phyloP scores from a whole-genome alignment of 2,888 invertebrate genomes.

The Nysson spinosus region DNA sequence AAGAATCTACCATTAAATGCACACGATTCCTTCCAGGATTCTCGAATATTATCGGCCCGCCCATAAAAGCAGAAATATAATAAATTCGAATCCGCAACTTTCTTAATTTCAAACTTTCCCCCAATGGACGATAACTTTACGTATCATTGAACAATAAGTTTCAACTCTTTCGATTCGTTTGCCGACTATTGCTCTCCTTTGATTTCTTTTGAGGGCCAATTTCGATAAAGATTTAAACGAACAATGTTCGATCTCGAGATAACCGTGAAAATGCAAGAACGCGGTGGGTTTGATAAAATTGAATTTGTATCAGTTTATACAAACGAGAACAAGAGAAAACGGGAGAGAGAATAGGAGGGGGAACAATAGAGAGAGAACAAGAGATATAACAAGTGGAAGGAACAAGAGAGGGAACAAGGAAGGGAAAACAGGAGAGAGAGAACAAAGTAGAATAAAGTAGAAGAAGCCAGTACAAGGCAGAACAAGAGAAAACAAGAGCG shows the following conservation, averaged over 20 bases:
- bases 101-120: slow-evolving; percentile 47
- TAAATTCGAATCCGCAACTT: slow-evolving; percentile 51
- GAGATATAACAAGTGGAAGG: too few relatives aligned
- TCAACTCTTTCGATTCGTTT: slow-evolving; percentile 40
- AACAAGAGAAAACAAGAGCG: too few relatives aligned
- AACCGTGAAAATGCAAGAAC: neutral
- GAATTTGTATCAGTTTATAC: too few relatives aligned
- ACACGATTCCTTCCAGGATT: too few relatives aligned
- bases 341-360: too few relatives aligned
- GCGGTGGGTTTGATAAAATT: too few relatives aligned
- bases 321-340: too few relatives aligned
- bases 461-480: too few relatives aligned
- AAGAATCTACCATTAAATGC: too few relatives aligned
- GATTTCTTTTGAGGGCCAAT: slow-evolving; percentile 14
- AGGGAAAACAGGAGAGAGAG: slow-evolving; percentile 17
- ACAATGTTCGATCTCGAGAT: too few relatives aligned
- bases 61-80: slow-evolving; percentile 38
- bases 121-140: slow-evolving; percentile 45
- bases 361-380: slow-evolving; percentile 8
- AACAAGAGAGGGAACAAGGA: slow-evolving; percentile 2
- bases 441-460: too few relatives aligned
- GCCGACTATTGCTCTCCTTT: slow-evolving; percentile 19
- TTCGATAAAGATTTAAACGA: slow-evolving; percentile 36
- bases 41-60: slow-evolving; percentile 37
- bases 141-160: slow-evolving; percentile 49